Evolutionary conservation across 2,888 invertebrate genomes (phyloP).

Genomic region (Himalopsyche japonica): DNA sequence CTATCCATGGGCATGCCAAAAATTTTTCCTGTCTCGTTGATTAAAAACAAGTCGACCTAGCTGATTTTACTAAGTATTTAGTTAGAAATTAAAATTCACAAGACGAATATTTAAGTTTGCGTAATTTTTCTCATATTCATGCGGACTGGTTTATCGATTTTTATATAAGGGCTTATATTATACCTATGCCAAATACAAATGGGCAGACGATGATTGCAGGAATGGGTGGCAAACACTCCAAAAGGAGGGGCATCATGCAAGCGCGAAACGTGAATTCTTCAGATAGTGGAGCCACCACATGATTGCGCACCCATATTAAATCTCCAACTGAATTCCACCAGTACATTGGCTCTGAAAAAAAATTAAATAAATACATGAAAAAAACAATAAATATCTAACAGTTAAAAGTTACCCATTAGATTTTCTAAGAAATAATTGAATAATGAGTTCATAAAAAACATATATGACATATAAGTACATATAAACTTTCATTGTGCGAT

Average conservation of each 20-base stretch:
- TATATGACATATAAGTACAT: too few relatives aligned
- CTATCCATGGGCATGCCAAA: too few relatives aligned
- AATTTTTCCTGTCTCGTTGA: too few relatives aligned
- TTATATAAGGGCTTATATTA: slow-evolving; percentile 42
- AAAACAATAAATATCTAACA: neutral
- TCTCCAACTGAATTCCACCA: slow-evolving; percentile 74
- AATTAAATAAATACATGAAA: neutral
- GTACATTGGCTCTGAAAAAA: slow-evolving; percentile 65
- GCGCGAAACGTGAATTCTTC: slow-evolving; percentile 96
- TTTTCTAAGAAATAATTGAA: too few relatives aligned
- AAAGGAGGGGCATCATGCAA: slow-evolving; percentile 89
- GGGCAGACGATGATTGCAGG: slow-evolving; percentile 84
- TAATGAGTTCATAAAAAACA: too few relatives aligned
- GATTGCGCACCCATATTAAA: slow-evolving; percentile 84
- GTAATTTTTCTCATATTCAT: too few relatives aligned
- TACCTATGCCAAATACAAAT: slow-evolving; percentile 87
- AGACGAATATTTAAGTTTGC: too few relatives aligned
- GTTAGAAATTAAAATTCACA: too few relatives aligned
- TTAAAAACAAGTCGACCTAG: too few relatives aligned
- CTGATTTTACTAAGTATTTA: too few relatives aligned
- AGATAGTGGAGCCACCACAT: slow-evolving; percentile 87
- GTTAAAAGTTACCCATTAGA: neutral
- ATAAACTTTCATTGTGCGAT: too few relatives aligned
- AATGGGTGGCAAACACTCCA: slow-evolving; percentile 77
- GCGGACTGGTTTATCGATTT: too few relatives aligned